Evolutionary conservation across 2,113 vertebrate species (phyloP).

Genomic region (Ailurus styani): DNA sequence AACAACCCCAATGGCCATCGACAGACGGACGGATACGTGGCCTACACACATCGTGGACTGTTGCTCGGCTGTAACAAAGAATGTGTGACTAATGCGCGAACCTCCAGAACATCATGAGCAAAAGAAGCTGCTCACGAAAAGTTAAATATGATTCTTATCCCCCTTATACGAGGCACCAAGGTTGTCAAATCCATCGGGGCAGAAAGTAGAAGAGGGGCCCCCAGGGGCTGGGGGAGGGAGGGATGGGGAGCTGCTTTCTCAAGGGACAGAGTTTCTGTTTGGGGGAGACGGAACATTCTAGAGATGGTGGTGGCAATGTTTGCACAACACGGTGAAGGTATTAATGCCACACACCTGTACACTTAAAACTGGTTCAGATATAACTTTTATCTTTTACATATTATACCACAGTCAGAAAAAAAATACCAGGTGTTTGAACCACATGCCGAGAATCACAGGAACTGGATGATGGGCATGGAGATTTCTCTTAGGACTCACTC

Average conservation of each 20-base stretch:
- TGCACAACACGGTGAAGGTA: rapidly evolving
- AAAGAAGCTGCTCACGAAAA: background rate
- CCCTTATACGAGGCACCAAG: background rate
- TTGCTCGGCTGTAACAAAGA: background rate
- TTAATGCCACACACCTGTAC: background rate
- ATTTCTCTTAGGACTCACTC: too few species aligned
- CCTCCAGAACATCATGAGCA: background rate
- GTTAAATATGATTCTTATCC: background rate
- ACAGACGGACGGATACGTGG: rapidly evolving
- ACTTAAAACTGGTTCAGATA: background rate
- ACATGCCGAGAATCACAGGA: background rate
- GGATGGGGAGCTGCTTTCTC: rapidly evolving
- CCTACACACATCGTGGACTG: rapidly evolving
- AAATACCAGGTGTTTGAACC: background rate
- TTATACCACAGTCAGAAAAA: background rate
- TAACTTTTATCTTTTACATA: background rate
- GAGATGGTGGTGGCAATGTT: background rate
- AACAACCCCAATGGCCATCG: background rate
- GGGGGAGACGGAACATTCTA: background rate
- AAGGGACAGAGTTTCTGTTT: background rate
- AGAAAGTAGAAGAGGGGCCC: background rate
- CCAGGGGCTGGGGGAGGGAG: background rate
- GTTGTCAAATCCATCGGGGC: background rate
- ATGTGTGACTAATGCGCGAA: too few species aligned
- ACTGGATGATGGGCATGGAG: background rate